Evolutionary conservation across 2,888 invertebrate genomes (phyloP), one percentile per base, ranked within the genome.

Genomic region (Andrena flavipes): DNA sequence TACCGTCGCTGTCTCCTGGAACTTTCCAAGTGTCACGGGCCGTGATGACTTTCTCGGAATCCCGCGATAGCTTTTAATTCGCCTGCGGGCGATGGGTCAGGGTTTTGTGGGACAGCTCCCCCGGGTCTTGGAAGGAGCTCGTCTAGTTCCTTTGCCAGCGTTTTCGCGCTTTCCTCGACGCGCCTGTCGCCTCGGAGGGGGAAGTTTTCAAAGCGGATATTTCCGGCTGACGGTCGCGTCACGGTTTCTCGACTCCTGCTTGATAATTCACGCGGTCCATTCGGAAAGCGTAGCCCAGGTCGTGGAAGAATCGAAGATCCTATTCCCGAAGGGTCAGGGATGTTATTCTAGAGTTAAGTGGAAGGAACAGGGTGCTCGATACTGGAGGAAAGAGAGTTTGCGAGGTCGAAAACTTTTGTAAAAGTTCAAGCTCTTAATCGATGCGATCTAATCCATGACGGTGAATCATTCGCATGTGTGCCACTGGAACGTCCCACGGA

Each of bases 51-150:
- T n/a, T 13, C 48, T 26, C 13, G 49, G n/a, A 60, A 49, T 68
- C 20, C 2, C 67, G 30, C 81, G 67, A 72, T 81, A 68, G 69
- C 73, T 71, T 81, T 82, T 68, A 63, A 81, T 80, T 76, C 56
- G 64, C 64, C 82, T 20, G 62, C 23, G 42, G 71, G 82, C 75
- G 49, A 51, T 63, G 59, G 75, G 64, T 69, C 81, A 16, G 69
- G 30, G 51, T 63, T 82, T 56, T 70, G 33, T 65, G 29, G 69
- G 70, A 74, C 73, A 54, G 23, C 42, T 62, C 80, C 80, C 73
- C n/a, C n/a, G 65, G 59, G 67, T 35, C 62, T 26, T 20, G 3
- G 2, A 48, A 51, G 26, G 23, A n/a, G 8, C 10, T 42, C 33
- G 30, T 23, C 68, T 42, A 26, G 33, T 69, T 26, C 30, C 51